Conservation (phyloP, 1,140 invertebrate genomes). For the Ditylenchus dipsaci region DNA sequence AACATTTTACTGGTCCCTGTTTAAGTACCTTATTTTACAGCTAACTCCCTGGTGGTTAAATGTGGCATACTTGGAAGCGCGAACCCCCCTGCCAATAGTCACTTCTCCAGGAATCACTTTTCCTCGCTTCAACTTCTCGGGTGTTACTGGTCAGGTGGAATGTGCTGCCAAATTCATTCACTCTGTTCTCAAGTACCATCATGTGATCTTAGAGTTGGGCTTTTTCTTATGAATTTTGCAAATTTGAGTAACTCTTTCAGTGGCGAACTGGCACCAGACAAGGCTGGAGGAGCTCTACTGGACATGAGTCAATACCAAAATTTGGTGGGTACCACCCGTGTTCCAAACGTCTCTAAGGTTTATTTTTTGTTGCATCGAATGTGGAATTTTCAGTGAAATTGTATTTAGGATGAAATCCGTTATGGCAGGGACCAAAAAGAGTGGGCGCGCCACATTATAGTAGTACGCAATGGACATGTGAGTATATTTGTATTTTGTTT, state of each 20-base stretch:
- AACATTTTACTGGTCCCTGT: background rate
- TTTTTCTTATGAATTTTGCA: background rate
- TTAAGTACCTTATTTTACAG: constrained; percentile 27
- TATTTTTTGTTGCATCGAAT: too few relatives aligned
- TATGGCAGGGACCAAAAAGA: constrained; percentile 33
- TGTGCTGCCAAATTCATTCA: constrained; percentile 53
- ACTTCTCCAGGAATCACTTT: constrained; percentile 53
- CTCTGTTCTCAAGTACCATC: constrained; percentile 44
- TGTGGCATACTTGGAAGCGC: constrained; percentile 46
- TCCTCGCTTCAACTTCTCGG: constrained; percentile 44
- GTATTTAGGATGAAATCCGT: constrained; percentile 21
- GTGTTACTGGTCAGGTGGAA: constrained; percentile 45
- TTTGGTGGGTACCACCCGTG: constrained; percentile 52
- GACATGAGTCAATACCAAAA: constrained; percentile 56
- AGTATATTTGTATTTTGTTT: constrained; percentile 1
- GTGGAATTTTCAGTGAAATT: too few relatives aligned
- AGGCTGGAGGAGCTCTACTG: constrained; percentile 44
- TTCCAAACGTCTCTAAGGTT: constrained; percentile 38
- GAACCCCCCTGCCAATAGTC: constrained; percentile 49
- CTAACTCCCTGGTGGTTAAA: constrained; percentile 57
- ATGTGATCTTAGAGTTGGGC: constrained; percentile 43
- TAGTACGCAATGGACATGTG: constrained; percentile 53
- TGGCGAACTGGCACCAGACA: constrained; percentile 40
- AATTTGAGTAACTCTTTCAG: constrained; percentile 34
- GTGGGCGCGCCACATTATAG: constrained; percentile 44